Base-by-base conservation (phyloP, 2,113 vertebrate genomes). In the Nymphicus hollandicus region DNA sequence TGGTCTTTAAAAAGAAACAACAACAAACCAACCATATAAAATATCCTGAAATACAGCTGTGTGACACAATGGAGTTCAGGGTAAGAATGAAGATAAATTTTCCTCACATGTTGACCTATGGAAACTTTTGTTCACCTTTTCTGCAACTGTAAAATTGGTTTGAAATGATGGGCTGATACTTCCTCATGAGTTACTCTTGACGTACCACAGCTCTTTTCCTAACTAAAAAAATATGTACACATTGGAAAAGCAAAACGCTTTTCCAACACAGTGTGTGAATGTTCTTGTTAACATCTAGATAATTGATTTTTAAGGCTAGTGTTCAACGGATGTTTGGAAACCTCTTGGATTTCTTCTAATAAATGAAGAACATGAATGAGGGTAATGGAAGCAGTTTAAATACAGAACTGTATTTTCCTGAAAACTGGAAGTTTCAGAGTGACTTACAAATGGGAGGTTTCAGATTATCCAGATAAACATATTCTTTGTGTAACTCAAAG, bases 71-170 rank as follows among this genome's bases (percentile, higher is more conserved):
- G 16, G 84, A 85, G 79, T 88, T 96, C 90, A 95, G 74, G 61
- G 33, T 60, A 61, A 92, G 81, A 95, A 88, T 53, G 60, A 93
- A 76, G 88, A 96, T 94, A 89, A 56, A 95, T 97, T 86, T 96
- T 92, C 72, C n/a, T 88, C 46, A 22, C 29, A 9, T 58, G 53
- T 81, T 93, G 86, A 95, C 35, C 52, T 84, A 52, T 82, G 73
- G 74, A 93, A 97, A 90, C 90, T 96, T n/a, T 95, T 88, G 65
- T 95, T 96, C 88, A 88, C 90, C 65, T 92, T 96, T 96, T 72
- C 84, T 95, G 81, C 69, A 91, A 50, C 84, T 91, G 86, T 84
- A 86, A 97, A 97, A 96, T 95, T 95, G 88, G 77, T 95, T 96
- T 95, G 93, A 89, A 96, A 95, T 95, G 93, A 96, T 82, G 81